Evolutionary conservation across 2,888 invertebrate genomes (phyloP), one percentile per base, ranked within the genome.

Genomic region (Syrphus vitripennis): DNA sequence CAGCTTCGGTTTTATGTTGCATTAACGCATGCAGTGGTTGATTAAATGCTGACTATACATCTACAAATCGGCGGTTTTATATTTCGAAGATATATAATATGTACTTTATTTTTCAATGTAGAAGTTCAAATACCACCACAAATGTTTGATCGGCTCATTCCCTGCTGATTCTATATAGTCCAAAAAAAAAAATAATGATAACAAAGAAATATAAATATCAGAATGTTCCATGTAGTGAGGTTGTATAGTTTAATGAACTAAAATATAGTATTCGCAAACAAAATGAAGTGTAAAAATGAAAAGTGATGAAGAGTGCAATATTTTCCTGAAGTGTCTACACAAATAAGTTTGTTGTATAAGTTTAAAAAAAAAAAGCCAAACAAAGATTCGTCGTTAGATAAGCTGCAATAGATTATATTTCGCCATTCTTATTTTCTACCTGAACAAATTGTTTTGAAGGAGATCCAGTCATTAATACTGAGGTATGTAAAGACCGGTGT

Each of bases 281-380:
- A 75, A 83, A 71, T 76, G 40, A 76, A 79, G 69, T 79, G 55
- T 50, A n/a, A 67, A 74, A 74, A 19, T 67, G 40, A 69, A 57
- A 69, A 61, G 61, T 74, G 63, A 79, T 77, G 76, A 69, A 12
- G 81, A 70, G 81, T 84, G 80, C 84, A 84, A 84, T 72, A 67
- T 84, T 59, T 45, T 45, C n/a, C 3, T 67, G 10, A 34, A 67
- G 24, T 67, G n/a, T 21, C 9, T 45, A 2, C 12, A 26, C n/a
- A 10, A 50, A 34, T 26, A 14, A 26, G 24, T 50, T 24, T 50
- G 34, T 48, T 48, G 31, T 48, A 45, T 29, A 65, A 45, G 26
- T 26, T 57, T 57, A 19, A 21, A n/a, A n/a, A n/a, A n/a, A n/a
- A n/a, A n/a, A 50, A 24, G 21, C 21, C 7, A 61, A 61, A 37